Conservation (phyloP, 2,113 vertebrate genomes). For the Leucosticte australis region DNA sequence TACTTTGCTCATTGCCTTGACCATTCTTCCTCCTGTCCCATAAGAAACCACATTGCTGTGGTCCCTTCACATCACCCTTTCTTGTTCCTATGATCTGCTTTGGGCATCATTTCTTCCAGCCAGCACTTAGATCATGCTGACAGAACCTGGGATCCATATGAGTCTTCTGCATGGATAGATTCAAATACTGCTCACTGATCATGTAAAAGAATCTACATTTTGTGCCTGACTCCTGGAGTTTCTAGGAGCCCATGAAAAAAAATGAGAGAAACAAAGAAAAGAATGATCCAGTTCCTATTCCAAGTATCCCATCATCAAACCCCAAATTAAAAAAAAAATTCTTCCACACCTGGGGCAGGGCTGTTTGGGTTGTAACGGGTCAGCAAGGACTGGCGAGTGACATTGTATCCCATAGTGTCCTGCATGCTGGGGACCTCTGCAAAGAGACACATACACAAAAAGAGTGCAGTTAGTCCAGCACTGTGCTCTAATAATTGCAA, state of each 20-base stretch:
- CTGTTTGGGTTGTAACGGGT: slow-evolving; percentile 65
- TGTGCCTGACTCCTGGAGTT: not conserved
- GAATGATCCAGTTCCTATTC: not conserved
- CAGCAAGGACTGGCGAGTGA: slow-evolving; percentile 62
- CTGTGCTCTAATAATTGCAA: not conserved
- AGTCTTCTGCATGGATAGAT: not conserved
- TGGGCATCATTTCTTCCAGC: not conserved
- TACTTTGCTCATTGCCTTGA: not conserved
- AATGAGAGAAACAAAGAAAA: not conserved
- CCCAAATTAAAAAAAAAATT: not conserved
- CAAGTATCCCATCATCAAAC: not conserved
- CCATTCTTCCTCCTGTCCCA: not conserved
- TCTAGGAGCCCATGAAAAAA: not conserved
- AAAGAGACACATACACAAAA: not conserved
- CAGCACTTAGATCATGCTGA: not conserved
- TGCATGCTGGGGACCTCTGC: slow-evolving; percentile 87
- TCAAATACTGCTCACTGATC: not conserved
- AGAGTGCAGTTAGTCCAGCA: not conserved
- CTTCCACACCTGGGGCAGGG: slow-evolving; percentile 62
- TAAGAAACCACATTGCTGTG: not conserved
- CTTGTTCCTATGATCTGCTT: not conserved
- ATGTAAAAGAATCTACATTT: not conserved
- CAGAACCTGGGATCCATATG: not conserved
- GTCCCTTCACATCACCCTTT: not conserved
- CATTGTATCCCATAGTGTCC: slow-evolving; percentile 78